Evolutionary conservation across 2,113 vertebrate species (phyloP).

Genomic region (Menidia beryllina): DNA sequence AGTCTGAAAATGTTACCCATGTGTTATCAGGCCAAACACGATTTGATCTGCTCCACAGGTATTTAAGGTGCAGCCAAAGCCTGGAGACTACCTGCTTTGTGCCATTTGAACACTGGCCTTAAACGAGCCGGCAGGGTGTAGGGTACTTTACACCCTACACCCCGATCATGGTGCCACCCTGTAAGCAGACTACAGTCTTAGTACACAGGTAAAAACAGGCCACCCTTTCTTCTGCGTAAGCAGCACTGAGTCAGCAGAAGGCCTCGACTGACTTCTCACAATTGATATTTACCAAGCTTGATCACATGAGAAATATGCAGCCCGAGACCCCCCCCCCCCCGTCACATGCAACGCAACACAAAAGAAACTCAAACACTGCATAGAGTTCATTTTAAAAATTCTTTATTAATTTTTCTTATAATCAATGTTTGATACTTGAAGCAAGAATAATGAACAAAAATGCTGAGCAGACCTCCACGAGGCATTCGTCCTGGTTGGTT

Average conservation of each 20-base stretch:
- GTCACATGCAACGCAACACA: not conserved
- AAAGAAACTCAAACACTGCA: not conserved
- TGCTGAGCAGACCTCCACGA: conserved; percentile 68
- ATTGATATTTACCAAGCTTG: too few species aligned
- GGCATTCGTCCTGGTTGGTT: conserved; percentile 50
- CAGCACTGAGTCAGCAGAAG: too few species aligned
- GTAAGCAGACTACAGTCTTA: not conserved
- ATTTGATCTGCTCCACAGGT: not conserved
- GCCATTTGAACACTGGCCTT: not conserved
- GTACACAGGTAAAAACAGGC: not conserved
- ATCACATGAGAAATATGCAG: too few species aligned
- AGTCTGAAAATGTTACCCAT: not conserved
- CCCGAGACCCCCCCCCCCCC: too few species aligned
- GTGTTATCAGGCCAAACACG: not conserved
- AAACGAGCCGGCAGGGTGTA: too few species aligned
- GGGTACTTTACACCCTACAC: not conserved
- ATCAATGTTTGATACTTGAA: conserved; percentile 81
- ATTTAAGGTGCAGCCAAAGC: not conserved
- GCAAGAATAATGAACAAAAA: conserved; percentile 78
- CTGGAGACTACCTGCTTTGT: not conserved
- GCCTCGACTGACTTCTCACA: too few species aligned
- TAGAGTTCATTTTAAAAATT: conserved; percentile 67
- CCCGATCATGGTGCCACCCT: not conserved
- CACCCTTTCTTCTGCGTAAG: not conserved
- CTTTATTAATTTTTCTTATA: conserved; percentile 81